phyloP scores from a whole-genome alignment of 2,888 invertebrate species.

The Crepidodera aurea region DNA sequence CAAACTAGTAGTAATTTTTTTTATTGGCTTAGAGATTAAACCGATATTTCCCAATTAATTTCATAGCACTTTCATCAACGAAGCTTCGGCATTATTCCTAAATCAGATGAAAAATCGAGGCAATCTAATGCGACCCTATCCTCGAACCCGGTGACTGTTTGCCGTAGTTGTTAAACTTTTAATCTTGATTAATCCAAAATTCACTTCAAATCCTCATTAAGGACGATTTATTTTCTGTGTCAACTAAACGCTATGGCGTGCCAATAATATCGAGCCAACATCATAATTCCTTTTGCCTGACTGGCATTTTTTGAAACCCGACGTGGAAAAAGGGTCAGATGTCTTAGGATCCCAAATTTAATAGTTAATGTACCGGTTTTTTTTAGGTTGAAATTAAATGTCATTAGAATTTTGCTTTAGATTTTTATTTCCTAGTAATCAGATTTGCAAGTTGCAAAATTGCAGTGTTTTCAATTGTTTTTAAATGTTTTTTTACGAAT shows the following conservation, averaged over 20 bases:
- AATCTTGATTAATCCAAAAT: slow-evolving; percentile 45
- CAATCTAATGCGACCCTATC: slow-evolving; percentile 13
- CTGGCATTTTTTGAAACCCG: slow-evolving; percentile 1
- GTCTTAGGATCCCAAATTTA: not conserved
- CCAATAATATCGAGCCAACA: slow-evolving; percentile 17
- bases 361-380: no score
- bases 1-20: no score
- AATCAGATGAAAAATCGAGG: slow-evolving; percentile 19
- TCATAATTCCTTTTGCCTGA: slow-evolving; percentile 18
- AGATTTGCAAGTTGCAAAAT: no score
- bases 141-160: slow-evolving; percentile 36
- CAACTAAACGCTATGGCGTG: slow-evolving; percentile 20
- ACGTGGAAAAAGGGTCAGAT: not conserved
- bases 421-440: no score
- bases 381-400: no score
- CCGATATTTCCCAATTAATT: no score
- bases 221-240: slow-evolving; percentile 40
- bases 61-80: no score
- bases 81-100: not conserved
- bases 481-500: no score
- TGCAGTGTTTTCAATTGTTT: no score
- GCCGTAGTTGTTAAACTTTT: slow-evolving; percentile 42
- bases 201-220: slow-evolving; percentile 43
- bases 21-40: no score
- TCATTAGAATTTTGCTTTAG: no score